Evolutionary conservation across 2,888 invertebrate genomes (phyloP), one percentile per base, ranked within the genome.

Genomic region (Tridacna crocea): DNA sequence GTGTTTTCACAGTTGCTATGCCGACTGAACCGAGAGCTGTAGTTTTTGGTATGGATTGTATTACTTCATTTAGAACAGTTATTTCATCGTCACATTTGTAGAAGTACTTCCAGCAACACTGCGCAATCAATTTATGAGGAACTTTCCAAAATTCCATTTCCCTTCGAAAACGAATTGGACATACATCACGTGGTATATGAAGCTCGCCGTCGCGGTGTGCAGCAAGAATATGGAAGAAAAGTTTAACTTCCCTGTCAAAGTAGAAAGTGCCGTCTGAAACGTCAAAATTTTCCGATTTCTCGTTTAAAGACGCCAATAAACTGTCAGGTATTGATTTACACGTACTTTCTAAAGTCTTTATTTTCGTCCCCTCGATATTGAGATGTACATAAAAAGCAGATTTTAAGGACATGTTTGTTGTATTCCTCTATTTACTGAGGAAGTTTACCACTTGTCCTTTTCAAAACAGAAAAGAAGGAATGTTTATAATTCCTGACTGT

Each of bases 101-200:
- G 51, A 82, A 75, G 48, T 73, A 55, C 48, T 80, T 78, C 84
- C 82, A 86, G 63, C 86, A 86, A 72, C 86, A 86, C 4, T 79
- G 80, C 1, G 82, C 70, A 6, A 86, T 51, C 61, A 80, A 63
- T 6, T 66, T 22, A 13, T 78, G 46, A 15, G 86, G 80, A 36
- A 86, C 74, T 36, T 68, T 72, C 86, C 86, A 86, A 46, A 82
- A 86, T 58, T 61, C 26, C 61, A 86, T 72, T 60, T 86, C 86
- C 10, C 79, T 63, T 22, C 65, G 68, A 63, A 86, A 82, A 0
- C 75, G 65, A 10, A 79, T 27, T 22, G 83, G 81, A 63, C 86
- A 86, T 15, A 82, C 63, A 79, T 84, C 78, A 48, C 78, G 77
- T 17, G 86, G 83, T 12, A 82, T 75, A 72, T 87, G 87, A 1